Evolutionary conservation across 2,797 vertebrate genomes (phyloP).

Genomic region (Bucorvus abyssinicus): DNA sequence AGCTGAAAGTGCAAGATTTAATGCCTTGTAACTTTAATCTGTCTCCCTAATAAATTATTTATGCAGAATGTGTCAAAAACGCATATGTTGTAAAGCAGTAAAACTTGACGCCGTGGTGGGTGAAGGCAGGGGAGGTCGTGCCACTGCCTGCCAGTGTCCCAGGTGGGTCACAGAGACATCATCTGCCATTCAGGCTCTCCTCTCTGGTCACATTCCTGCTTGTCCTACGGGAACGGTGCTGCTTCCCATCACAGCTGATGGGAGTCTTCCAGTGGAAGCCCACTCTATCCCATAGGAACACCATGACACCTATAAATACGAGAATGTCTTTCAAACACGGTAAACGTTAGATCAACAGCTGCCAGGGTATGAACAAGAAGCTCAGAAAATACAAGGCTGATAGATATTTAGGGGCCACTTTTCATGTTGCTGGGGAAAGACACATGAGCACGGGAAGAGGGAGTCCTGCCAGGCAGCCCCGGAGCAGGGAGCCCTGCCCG

Average conservation of each 20-base stretch:
- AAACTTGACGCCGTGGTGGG: not conserved
- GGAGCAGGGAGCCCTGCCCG: not conserved
- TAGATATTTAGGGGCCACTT: not conserved
- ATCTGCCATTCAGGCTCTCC: not conserved
- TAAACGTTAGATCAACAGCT: not conserved
- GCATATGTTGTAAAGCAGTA: not conserved
- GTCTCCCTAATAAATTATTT: not conserved
- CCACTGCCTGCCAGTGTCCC: not conserved
- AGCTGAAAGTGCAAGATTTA: slow-evolving; percentile 43
- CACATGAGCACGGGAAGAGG: not conserved
- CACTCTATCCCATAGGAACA: not conserved
- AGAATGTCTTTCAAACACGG: not conserved
- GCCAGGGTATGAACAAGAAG: not conserved
- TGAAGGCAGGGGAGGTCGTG: not conserved
- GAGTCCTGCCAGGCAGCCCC: not conserved
- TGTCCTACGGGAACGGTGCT: not conserved
- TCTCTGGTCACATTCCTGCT: not conserved
- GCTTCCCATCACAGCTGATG: not conserved
- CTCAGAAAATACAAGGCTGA: not conserved
- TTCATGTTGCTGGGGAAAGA: not conserved
- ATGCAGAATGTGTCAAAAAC: not conserved
- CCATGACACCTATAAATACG: not conserved
- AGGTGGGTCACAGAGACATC: not conserved
- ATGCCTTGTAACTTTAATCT: slow-evolving; percentile 39
- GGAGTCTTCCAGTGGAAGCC: not conserved